Evolutionary conservation across 2,888 invertebrate species (phyloP).

Genomic region (Falcaria lacertinaria): DNA sequence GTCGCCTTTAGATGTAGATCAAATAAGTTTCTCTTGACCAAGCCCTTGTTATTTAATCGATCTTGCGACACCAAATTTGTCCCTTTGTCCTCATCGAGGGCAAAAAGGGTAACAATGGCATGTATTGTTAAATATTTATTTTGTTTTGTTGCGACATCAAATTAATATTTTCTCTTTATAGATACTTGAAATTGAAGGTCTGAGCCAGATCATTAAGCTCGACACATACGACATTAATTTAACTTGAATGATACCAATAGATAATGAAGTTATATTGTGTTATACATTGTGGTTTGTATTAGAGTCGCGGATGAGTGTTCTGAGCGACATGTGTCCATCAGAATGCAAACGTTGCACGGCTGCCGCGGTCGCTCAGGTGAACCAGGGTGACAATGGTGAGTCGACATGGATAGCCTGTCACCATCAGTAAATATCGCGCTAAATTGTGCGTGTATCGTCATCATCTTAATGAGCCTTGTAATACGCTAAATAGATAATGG

Average conservation of each 20-base stretch:
- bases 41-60: slow-evolving; percentile 7
- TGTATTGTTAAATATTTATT: slow-evolving; percentile 19
- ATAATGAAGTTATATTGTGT: neutral
- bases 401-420: slow-evolving; percentile 15
- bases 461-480: neutral
- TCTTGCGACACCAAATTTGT: slow-evolving; percentile 5
- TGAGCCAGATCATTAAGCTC: slow-evolving; percentile 14
- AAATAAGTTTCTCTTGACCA: slow-evolving; percentile 3
- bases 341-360: slow-evolving; percentile 68
- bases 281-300: neutral
- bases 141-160: slow-evolving; percentile 15
- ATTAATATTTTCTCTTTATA: slow-evolving; percentile 22
- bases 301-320: slow-evolving; percentile 48
- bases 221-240: neutral
- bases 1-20: slow-evolving; percentile 7
- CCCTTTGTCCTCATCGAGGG: slow-evolving; percentile 27
- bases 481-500: slow-evolving; percentile 9
- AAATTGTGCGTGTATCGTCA: neutral
- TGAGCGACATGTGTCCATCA: slow-evolving; percentile 48
- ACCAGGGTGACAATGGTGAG: slow-evolving; percentile 63
- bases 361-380: slow-evolving; percentile 56
- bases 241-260: neutral
- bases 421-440: slow-evolving; percentile 8
- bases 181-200: slow-evolving; percentile 21
- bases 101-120: slow-evolving; percentile 28